These are phyloP conservation scores for Drosophila algonquin DNA, from an alignment of 2,888 invertebrate genomes.

Conservation along the genomic window DNA sequence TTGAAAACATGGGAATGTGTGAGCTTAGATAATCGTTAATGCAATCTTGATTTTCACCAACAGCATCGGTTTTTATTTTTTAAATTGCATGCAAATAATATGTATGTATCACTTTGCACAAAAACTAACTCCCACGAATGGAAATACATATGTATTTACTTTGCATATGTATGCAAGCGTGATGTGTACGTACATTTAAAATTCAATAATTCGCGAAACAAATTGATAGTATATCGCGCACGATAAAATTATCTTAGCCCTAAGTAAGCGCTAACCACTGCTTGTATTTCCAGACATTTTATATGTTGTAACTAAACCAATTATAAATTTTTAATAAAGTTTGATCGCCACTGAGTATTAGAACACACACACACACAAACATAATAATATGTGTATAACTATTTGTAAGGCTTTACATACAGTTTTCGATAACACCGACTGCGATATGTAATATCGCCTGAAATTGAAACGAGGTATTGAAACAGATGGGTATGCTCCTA, in stretches of 20 bases:
- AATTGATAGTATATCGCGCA: slow-evolving; percentile 20
- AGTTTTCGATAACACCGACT: neutral
- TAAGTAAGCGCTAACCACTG: slow-evolving; percentile 6
- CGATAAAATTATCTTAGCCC: slow-evolving; percentile 7
- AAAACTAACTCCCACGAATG: slow-evolving; percentile 32
- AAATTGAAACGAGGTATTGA: neutral
- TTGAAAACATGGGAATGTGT: too few relatives aligned
- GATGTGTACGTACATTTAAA: slow-evolving; percentile 42
- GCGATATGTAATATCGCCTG: too few relatives aligned
- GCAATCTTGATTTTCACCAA: neutral
- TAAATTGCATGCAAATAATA: neutral
- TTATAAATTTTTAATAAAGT: slow-evolving; percentile 35
- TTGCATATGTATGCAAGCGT: slow-evolving; percentile 40
- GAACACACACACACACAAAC: slow-evolving; percentile 12
- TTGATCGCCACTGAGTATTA: slow-evolving; percentile 39
- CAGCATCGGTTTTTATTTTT: neutral
- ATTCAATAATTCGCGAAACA: slow-evolving; percentile 22
- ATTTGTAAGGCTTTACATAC: slow-evolving; percentile 1
- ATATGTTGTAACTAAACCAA: slow-evolving; percentile 36
- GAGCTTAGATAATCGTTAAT: neutral
- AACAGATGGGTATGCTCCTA: neutral
- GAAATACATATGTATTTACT: slow-evolving; percentile 38
- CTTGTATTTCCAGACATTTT: slow-evolving; percentile 17
- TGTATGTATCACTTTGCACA: slow-evolving; percentile 8
- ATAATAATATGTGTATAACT: slow-evolving; percentile 4